A percentile compares a stretch with the other conserved stretches of the same genome.
Conservation (phyloP, 2,113 vertebrate species). For the Eclectus roratus region DNA sequence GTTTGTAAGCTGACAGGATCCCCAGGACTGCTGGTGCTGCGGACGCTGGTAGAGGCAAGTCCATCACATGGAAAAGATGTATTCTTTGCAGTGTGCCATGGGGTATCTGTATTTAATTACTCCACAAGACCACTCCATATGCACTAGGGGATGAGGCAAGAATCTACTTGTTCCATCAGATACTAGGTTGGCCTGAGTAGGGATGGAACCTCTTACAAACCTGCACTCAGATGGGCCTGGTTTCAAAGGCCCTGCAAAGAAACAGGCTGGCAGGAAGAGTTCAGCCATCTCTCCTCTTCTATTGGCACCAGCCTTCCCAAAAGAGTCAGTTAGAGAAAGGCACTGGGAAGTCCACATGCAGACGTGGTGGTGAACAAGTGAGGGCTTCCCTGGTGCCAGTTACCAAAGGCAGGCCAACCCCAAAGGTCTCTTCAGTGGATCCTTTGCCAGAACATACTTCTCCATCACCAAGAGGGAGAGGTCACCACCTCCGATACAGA, state of each 20-base stretch:
- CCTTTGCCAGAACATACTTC: conserved; percentile 67
- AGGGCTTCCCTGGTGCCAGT: conserved; percentile 36
- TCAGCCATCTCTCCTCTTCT: not conserved
- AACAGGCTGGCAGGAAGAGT: conserved; percentile 9
- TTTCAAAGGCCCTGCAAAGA: conserved; percentile 2
- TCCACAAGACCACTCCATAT: conserved; percentile 27
- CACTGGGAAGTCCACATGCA: not conserved
- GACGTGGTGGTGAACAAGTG: not conserved
- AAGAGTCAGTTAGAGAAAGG: not conserved
- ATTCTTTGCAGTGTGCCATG: not conserved
- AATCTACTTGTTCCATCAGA: not conserved
- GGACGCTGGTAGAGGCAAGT: conserved; percentile 8
- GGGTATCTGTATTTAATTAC: not conserved
- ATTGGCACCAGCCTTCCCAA: not conserved
- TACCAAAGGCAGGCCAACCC: conserved; percentile 36
- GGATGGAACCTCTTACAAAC: not conserved
- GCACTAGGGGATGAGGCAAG: conserved; percentile 40
- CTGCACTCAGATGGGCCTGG: not conserved
- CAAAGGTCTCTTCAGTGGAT: conserved; percentile 64
- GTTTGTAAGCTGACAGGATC: not conserved
- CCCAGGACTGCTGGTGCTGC: conserved; percentile 25
- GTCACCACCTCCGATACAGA: conserved; percentile 74
- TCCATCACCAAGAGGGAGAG: conserved; percentile 67
- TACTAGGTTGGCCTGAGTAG: not conserved
- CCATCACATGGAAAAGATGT: not conserved